phyloP scores from a whole-genome alignment of 2,888 invertebrate genomes.

The Lasioglossum calceatum region DNA sequence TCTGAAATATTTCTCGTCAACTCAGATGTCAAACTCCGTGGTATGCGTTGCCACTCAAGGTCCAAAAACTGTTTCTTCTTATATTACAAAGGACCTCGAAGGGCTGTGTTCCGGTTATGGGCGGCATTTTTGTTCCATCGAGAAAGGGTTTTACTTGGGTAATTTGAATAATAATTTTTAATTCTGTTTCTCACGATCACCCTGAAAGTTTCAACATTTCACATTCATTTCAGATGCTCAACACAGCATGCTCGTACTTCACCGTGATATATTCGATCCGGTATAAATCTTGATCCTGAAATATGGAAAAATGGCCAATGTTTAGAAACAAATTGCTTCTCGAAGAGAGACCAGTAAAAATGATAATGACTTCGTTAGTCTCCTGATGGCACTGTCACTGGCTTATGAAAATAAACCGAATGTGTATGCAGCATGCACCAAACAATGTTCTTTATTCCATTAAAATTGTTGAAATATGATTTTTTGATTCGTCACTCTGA shows the following conservation, averaged over 20 bases:
- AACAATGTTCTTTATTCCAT: not conserved
- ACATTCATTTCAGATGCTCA: constrained; percentile 15
- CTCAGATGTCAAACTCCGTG: constrained; percentile 5
- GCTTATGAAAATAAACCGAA: not conserved
- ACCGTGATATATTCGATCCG: not conserved
- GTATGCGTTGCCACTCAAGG: not conserved
- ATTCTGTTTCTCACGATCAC: too few species aligned
- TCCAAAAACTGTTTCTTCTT: not conserved
- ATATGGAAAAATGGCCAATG: not conserved
- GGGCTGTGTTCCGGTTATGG: not conserved
- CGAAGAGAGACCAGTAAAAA: too few species aligned
- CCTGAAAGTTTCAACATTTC: too few species aligned
- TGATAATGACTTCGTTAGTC: not conserved
- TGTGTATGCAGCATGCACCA: not conserved
- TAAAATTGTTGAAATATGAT: too few species aligned
- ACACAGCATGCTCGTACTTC: not conserved
- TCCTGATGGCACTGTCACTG: not conserved
- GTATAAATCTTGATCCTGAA: not conserved
- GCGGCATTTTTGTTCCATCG: not conserved
- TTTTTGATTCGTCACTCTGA: too few species aligned
- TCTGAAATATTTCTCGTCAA: not conserved
- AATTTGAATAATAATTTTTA: not conserved
- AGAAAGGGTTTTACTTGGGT: not conserved
- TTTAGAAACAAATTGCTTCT: not conserved
- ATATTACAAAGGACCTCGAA: constrained; percentile 7